Base-by-base conservation (phyloP, 2,888 invertebrate species). In the Chrysolina haemoptera region DNA sequence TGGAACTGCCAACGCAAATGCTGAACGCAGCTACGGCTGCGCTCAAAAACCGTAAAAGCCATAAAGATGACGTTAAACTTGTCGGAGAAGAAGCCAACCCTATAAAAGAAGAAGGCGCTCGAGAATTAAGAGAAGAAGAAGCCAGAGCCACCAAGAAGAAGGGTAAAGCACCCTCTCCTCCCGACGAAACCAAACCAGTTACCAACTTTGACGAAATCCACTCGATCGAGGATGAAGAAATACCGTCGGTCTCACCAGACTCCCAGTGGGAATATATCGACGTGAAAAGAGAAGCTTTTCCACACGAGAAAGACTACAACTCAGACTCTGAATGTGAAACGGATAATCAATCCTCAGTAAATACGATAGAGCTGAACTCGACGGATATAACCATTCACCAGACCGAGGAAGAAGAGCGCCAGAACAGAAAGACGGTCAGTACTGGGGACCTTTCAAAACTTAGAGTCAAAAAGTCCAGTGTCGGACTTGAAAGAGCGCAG, bases 361-460 rank as follows among this genome's bases (percentile, higher is more conserved):
- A 93, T 27, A 94, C 93, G 0, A 94, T 94, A 70, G 94, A 94
- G 84, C 86, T 94, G 22, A 94, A 94, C 83, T 91, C 94, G 3
- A 92, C 93, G 75, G 94, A 94, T 80, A 93, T 94, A 69, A 94
- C 94, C 5, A 92, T 94, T 53, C 94, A 94, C 82, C 93, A 93
- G 84, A 91, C 92, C 12, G 92, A 93, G 50, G 91, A 91, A 70
- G 89, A 91, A 79, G 92, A 90, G 78, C 91, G 92, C 66, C 92
- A 92, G 83, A 90, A 89, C 72, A 88, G 95, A 18, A 94, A 93
- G 88, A 94, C 95, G 1, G 93, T 95, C 0, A 95, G 95, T 48
- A 89, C 95, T 1, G 95, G 95, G 0, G 95, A 95, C 86, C 88
- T 95, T 66, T 94, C 94, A 0, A 92, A 93, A 84, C 92, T 95